Conservation (phyloP, 2,113 vertebrate species). For the Struthidea cinerea region DNA sequence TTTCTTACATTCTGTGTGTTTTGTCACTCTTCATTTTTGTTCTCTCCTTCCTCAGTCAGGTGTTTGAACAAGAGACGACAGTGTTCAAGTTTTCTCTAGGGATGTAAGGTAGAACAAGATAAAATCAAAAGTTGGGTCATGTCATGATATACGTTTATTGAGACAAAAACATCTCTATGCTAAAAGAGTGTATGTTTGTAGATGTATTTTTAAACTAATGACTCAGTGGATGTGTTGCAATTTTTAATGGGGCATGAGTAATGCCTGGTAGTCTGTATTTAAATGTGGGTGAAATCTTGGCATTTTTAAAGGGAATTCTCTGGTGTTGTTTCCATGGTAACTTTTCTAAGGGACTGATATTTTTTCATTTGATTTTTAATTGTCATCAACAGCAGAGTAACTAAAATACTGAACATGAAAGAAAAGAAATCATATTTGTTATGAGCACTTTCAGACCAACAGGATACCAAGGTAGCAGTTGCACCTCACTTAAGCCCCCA, state of each 20-base stretch:
- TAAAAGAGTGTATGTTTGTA: not conserved
- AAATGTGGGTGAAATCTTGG: constrained; percentile 52
- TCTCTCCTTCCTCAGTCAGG: not conserved
- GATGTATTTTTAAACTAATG: constrained; percentile 52
- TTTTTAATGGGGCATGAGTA: constrained; percentile 46
- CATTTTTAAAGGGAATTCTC: constrained; percentile 61
- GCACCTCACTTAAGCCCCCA: not conserved
- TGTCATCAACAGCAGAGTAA: constrained; percentile 43
- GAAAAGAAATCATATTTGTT: not conserved
- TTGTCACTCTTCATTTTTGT: not conserved
- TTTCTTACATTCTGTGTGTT: not conserved
- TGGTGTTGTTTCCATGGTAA: constrained; percentile 44
- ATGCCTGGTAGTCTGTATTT: constrained; percentile 24
- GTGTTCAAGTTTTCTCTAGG: not conserved
- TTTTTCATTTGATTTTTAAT: constrained; percentile 43
- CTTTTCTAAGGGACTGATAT: not conserved
- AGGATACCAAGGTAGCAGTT: not conserved
- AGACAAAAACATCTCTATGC: not conserved
- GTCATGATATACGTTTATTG: not conserved
- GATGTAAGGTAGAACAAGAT: not conserved
- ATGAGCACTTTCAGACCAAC: not conserved
- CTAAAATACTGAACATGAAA: not conserved
- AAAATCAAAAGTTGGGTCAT: constrained; percentile 9
- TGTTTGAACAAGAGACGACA: not conserved
- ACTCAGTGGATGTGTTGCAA: constrained; percentile 36